A percentile compares a stretch with the other conserved stretches of the same genome.
Conservation (phyloP, 2,113 vertebrate species). For the Sigmodon hispidus region DNA sequence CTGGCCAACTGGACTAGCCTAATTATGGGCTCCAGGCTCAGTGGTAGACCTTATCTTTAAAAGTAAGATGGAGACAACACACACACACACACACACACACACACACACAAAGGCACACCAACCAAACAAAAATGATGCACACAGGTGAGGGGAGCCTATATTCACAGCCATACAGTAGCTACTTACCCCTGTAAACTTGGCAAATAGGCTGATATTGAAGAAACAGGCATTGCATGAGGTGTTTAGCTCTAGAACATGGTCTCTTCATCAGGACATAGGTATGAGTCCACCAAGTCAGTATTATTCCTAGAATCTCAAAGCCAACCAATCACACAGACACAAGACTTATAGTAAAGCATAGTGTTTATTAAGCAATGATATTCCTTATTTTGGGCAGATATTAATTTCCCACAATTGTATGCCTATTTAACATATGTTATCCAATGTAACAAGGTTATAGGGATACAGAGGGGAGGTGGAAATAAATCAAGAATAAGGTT, state of each 20-base stretch:
- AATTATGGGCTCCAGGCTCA: not conserved
- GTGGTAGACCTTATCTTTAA: not conserved
- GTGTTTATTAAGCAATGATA: slow-evolving; percentile 65
- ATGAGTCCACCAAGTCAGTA: not conserved
- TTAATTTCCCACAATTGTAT: not conserved
- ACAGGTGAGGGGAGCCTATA: not conserved
- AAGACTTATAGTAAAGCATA: not conserved
- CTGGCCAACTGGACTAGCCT: not conserved
- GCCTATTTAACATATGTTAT: not conserved
- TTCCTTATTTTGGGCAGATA: not conserved
- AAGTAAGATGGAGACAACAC: not conserved
- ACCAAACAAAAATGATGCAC: not conserved
- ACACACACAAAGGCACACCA: not conserved
- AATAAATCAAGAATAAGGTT: not conserved
- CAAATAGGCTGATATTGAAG: not conserved
- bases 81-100: not conserved
- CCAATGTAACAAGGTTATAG: not conserved
- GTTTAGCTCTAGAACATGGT: not conserved
- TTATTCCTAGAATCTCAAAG: not conserved
- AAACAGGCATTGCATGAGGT: not conserved
- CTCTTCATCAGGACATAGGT: not conserved
- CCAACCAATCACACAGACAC: not conserved
- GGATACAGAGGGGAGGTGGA: not conserved
- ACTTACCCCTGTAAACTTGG: not conserved
- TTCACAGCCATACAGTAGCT: not conserved